Conservation (phyloP, 2,888 invertebrate genomes). For the Polymixis flavicincta region DNA sequence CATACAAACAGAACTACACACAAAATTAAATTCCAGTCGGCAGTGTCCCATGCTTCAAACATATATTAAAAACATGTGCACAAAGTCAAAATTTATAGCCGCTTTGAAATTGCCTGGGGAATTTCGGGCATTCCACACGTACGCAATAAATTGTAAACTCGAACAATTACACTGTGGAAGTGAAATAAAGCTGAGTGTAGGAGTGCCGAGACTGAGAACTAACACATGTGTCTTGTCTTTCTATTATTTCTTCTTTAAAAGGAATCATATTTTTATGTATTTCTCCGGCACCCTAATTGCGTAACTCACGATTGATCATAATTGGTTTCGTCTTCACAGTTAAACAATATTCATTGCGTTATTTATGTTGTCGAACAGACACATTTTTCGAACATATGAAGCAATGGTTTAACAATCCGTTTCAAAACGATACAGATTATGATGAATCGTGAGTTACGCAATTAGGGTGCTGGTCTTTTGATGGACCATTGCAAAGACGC, state of each 20-base stretch:
- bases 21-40: conserved; percentile 26
- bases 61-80: conserved; percentile 40
- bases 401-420: no score
- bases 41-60: neutral
- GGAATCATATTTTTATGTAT: neutral
- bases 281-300: no score
- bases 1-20: conserved; percentile 3
- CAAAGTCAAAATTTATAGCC: conserved; percentile 40
- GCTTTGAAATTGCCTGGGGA: conserved; percentile 24
- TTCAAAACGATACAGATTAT: no score
- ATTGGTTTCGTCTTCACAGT: no score
- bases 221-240: conserved; percentile 3
- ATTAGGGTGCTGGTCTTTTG: neutral
- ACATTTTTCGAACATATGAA: no score
- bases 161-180: conserved; percentile 14
- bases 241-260: neutral
- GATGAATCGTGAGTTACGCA: no score
- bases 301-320: no score
- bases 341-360: no score
- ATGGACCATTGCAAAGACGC: no score
- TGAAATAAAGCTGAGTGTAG: conserved; percentile 21
- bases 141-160: conserved; percentile 46
- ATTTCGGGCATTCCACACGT: conserved; percentile 56
- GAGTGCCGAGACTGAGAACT: conserved; percentile 13
- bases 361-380: no score